Evolutionary conservation across 2,888 invertebrate species (phyloP).

Genomic region (Toxonevra muliebris): DNA sequence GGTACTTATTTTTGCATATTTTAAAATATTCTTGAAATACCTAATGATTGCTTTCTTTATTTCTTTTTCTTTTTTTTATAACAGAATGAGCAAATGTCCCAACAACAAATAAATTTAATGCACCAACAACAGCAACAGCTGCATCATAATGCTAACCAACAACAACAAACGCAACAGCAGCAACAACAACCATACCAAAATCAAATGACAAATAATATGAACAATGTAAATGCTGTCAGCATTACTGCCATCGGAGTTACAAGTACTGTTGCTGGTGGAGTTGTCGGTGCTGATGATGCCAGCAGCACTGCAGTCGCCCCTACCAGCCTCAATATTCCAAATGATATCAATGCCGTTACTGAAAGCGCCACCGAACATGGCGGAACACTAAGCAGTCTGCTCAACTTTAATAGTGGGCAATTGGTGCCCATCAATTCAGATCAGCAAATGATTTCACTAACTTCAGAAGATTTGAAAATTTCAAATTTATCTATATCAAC

Average conservation of each 20-base stretch:
- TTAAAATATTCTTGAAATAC: background rate
- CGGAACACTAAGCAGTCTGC: constrained; percentile 60
- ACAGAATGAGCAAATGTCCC: constrained; percentile 14
- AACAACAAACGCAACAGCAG: constrained; percentile 46
- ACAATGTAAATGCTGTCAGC: constrained; percentile 10
- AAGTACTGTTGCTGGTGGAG: constrained; percentile 18
- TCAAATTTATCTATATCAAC: constrained; percentile 65
- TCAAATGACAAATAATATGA: constrained; percentile 40
- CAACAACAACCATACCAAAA: constrained; percentile 45
- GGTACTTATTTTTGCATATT: too few species aligned
- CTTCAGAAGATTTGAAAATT: constrained; percentile 67
- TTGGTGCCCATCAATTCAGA: constrained; percentile 67
- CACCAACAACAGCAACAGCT: constrained; percentile 29
- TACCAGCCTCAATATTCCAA: constrained; percentile 22
- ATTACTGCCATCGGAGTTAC: constrained; percentile 24
- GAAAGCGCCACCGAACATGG: constrained; percentile 50
- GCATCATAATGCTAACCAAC: constrained; percentile 46
- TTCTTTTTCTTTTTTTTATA: background rate
- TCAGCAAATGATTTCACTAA: constrained; percentile 66
- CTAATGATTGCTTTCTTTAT: background rate
- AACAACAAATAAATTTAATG: constrained; percentile 1
- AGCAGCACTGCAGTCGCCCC: constrained; percentile 23
- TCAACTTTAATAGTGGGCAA: constrained; percentile 67
- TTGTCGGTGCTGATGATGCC: constrained; percentile 8
- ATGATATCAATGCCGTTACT: constrained; percentile 19